Evolutionary conservation across 2,113 vertebrate species (phyloP), one percentile per base, ranked within the genome.

Genomic region (Hymenochirus boettgeri): DNA sequence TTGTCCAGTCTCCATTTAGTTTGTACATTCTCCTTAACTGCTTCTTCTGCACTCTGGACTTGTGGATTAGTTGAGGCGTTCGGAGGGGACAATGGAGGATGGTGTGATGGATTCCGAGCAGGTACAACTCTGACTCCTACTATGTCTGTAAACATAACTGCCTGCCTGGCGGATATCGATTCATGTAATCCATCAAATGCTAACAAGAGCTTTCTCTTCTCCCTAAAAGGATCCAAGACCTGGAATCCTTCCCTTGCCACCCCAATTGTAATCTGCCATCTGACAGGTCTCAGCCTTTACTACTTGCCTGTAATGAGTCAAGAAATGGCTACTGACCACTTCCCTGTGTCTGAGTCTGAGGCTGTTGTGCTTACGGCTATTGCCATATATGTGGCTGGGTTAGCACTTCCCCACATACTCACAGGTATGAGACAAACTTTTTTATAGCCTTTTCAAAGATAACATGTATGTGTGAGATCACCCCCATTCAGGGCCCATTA

Each of bases 351-450:
- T 0, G 94, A 96, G 73, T 85, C 92, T 0, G 94, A 97, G 69
- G 94, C 92, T 0, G 94, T 96, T 55, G 92, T 95, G 29, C 83
- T 97, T 65, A 95, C 91, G 0, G 78, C 86, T 17, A 87, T 96
- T 0, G 93, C 92, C 9, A 85, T 97, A 75, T 96, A 95, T 1
- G 92, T 88, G 1, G 92, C 93, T 0, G 93, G 94, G 10, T 77
- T 96, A 57, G 93, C 93, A 0, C 79, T 97, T 69, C 94, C 94
- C 0, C 94, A 97, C 73, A 94, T 77, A 90, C 93, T 0, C 85
- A 92, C 82, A 79, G 91, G 93, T 94, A 65, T 10, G 15, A 35
- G 1, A 8, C 19, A 15, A 1, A n/a, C n/a, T n/a, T n/a, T n/a
- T n/a, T n/a, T n/a, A n/a, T n/a, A n/a, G n/a, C n/a, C n/a, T n/a